Evolutionary conservation across 2,888 invertebrate species (phyloP), one percentile per base, ranked within the genome.

Genomic region (Acholoe squamosa): DNA sequence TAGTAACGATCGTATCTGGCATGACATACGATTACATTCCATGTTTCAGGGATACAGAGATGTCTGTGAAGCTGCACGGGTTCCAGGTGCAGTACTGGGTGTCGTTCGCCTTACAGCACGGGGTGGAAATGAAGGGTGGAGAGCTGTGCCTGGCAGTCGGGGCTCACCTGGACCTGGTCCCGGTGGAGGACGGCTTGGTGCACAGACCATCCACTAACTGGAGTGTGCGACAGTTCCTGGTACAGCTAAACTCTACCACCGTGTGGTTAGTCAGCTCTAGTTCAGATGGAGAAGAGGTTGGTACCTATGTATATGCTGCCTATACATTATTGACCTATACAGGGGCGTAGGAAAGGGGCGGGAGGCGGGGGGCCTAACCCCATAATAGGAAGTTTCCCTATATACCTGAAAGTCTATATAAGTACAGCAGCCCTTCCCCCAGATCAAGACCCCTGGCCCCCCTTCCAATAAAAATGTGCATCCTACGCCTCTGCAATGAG

Each of bases 41-140:
- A 19, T 54, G 54, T 54, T 98, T 98, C 95, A 97, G 98, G 93
- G 98, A 98, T 94, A 97, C 99, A 54, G 97, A 98, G 95, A 96
- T 99, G 5, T 97, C 98, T 10, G 97, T 99, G 94, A 98, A 98
- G 0, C 96, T 99, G 89, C 99, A 99, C 94, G 97, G 98, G 93
- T 96, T 97, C 93, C 95, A 96, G 92, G 96, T 98, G 14, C 98
- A 97, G 95, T 99, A 99, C 96, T 99, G 99, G 99, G 99, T 99
- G 97, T 99, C 99, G 0, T 99, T 98, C 93, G 98, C 99, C 0
- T 97, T 98, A 97, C 98, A 99, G 95, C 97, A 98, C 92, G 99
- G 99, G 7, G 93, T 94, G 1, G 94, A 95, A 89, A 93, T 95
- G 89, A 91, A 93, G 25, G 94, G 95, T 5, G 94, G 94, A 31